phyloP scores from a whole-genome alignment of 2,888 invertebrate species.

The Mesorhabditis spiculigera region DNA sequence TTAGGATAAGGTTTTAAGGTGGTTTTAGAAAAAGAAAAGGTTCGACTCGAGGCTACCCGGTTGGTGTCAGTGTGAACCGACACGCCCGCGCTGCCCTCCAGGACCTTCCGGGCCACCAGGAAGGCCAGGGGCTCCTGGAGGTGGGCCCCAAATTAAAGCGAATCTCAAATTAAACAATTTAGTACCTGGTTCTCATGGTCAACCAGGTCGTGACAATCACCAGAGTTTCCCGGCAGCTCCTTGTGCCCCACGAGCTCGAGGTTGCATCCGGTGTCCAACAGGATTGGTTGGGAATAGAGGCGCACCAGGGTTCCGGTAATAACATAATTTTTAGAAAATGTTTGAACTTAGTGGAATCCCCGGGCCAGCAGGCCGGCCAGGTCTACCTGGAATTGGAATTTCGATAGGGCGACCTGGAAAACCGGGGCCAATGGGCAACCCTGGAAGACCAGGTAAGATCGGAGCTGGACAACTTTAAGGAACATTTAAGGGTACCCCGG shows the following conservation, averaged over 20 bases:
- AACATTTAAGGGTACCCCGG: not conserved
- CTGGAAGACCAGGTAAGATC: not conserved
- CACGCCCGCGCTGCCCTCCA: not conserved
- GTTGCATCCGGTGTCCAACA: slow-evolving; percentile 6
- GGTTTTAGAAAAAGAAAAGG: not conserved
- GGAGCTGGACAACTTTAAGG: not conserved
- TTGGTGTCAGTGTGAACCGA: slow-evolving; percentile 7
- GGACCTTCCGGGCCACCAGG: slow-evolving; percentile 8
- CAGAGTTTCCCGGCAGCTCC: not conserved
- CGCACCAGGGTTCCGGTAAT: not conserved
- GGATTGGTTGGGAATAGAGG: not conserved
- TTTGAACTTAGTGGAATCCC: not conserved
- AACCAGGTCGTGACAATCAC: slow-evolving; percentile 5
- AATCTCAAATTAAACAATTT: not conserved
- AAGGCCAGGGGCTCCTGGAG: slow-evolving; percentile 5
- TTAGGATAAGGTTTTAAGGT: not conserved
- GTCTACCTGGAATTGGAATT: not conserved
- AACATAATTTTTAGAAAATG: too few relatives aligned
- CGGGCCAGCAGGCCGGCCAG: not conserved
- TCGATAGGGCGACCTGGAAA: not conserved
- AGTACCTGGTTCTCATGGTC: not conserved
- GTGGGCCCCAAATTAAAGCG: not conserved
- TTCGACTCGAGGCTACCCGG: not conserved
- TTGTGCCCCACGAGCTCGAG: not conserved
- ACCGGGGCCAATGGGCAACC: not conserved